Conservation (phyloP, 2,797 vertebrate species). For the Cephalopachus bancanus region DNA sequence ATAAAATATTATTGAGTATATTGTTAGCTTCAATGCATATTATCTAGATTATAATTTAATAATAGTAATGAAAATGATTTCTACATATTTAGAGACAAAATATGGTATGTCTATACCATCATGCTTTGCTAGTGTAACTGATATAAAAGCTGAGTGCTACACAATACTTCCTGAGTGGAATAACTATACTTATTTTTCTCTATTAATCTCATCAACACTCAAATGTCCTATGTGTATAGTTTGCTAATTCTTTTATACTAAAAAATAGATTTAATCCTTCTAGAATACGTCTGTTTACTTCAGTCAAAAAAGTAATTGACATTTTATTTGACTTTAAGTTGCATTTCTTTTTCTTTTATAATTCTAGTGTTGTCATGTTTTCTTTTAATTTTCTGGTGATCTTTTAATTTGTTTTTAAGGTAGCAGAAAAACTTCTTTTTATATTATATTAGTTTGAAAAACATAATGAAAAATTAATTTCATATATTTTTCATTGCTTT, state of each 20-base stretch:
- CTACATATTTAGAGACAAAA: background rate
- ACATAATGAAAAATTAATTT: conserved; percentile 61
- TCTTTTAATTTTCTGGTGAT: conserved; percentile 53
- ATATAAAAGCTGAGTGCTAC: background rate
- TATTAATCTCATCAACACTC: background rate
- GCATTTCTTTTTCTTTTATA: conserved; percentile 39
- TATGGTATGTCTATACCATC: background rate
- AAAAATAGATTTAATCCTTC: background rate
- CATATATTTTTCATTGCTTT: conserved; percentile 66
- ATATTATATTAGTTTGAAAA: conserved; percentile 63
- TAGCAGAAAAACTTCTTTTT: conserved; percentile 39
- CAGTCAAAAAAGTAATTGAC: background rate
- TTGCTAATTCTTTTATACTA: conserved; percentile 47
- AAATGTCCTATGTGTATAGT: background rate
- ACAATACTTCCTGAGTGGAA: background rate
- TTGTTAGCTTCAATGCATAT: background rate
- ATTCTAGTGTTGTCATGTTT: background rate
- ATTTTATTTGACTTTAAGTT: conserved; percentile 67
- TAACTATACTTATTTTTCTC: conserved; percentile 41
- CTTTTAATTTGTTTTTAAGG: conserved; percentile 60
- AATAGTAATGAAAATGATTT: conserved; percentile 1
- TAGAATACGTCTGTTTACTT: conserved; percentile 26
- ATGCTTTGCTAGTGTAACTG: background rate
- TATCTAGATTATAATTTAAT: background rate
- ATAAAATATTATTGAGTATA: background rate